Percentiles rank a stretch among this genome's conserved stretches.
These are phyloP conservation scores for Masticophis lateralis DNA, from an alignment of 2,797 vertebrate genomes.

Conservation along the genomic window DNA sequence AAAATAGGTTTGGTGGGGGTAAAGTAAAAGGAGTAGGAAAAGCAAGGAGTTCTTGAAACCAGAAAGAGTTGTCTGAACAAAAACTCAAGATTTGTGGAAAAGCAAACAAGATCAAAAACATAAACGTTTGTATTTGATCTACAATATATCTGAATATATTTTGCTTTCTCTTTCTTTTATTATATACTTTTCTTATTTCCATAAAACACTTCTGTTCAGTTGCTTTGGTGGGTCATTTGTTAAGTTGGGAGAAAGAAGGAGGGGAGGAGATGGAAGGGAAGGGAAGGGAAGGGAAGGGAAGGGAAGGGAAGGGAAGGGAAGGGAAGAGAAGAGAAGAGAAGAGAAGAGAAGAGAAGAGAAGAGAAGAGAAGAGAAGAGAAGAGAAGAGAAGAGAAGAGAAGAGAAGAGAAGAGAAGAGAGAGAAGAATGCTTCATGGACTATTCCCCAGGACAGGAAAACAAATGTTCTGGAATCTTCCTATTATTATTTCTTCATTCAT, in stretches of 20 bases:
- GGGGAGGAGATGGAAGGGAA: no score
- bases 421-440: not conserved
- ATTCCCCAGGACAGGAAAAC: not conserved
- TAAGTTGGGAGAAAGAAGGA: not conserved
- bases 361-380: no score
- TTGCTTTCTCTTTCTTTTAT: not conserved
- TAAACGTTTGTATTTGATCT: not conserved
- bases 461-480: not conserved
- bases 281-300: not conserved
- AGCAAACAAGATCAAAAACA: not conserved
- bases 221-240: not conserved
- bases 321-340: not conserved
- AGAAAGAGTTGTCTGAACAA: not conserved
- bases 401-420: no score
- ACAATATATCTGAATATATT: not conserved
- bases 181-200: not conserved
- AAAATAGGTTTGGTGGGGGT: not conserved
- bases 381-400: no score
- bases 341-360: not conserved
- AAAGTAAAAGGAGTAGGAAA: not conserved
- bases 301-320: no score
- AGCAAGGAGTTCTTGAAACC: not conserved
- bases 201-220: not conserved
- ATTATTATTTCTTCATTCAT: not conserved
- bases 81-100: not conserved